Evolutionary conservation across 2,888 invertebrate species (phyloP).

Genomic region (Philopedon plagiatum): DNA sequence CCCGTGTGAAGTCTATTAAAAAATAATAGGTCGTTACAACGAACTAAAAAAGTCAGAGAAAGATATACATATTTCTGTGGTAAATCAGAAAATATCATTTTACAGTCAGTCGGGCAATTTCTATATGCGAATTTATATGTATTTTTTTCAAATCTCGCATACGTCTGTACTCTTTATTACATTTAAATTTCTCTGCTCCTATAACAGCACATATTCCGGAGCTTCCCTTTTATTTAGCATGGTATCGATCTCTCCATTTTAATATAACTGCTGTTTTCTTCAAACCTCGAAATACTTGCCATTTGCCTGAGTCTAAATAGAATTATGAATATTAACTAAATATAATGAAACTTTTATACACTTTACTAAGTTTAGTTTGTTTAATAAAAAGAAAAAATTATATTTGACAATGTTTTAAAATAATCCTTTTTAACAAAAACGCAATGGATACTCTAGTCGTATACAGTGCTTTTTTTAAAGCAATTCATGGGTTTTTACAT

Average conservation of each 20-base stretch:
- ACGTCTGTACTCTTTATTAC: neutral
- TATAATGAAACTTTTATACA: neutral
- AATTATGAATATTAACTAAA: neutral
- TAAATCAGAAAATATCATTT: too few species aligned
- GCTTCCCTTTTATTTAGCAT: neutral
- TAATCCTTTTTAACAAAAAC: too few species aligned
- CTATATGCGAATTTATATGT: neutral
- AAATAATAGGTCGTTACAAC: too few species aligned
- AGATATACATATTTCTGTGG: too few species aligned
- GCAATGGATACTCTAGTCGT: too few species aligned
- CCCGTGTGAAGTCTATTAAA: too few species aligned
- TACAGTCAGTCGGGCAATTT: too few species aligned
- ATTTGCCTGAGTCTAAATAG: neutral
- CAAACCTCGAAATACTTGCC: conserved; percentile 1
- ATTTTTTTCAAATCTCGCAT: neutral
- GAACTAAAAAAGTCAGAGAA: too few species aligned
- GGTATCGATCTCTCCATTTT: neutral
- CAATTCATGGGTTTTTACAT: too few species aligned
- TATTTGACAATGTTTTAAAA: too few species aligned
- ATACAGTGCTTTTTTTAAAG: too few species aligned
- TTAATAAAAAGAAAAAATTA: neutral
- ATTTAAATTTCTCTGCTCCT: neutral
- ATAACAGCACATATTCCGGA: neutral
- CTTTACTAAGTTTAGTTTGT: neutral
- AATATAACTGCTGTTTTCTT: conserved; percentile 8